These are phyloP conservation scores for Chymomyza procnemis DNA, from an alignment of 2,888 invertebrate species.

Conservation along the genomic window DNA sequence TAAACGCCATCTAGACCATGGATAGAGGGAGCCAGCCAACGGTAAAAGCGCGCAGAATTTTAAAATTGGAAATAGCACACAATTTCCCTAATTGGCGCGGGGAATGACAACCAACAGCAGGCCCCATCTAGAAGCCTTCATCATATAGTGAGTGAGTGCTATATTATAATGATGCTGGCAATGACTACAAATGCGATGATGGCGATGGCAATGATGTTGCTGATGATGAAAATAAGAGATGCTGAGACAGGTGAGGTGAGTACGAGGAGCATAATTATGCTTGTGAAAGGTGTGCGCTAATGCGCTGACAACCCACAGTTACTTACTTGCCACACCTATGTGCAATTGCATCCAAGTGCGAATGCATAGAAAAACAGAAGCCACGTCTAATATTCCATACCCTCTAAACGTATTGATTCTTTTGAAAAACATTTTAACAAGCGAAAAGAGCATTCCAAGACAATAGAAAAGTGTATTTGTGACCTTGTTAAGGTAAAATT, in stretches of 20 bases:
- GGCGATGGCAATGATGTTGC: slow-evolving; percentile 3
- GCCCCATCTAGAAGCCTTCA: neutral
- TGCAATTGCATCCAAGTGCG: slow-evolving; percentile 47
- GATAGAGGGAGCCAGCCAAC: slow-evolving; percentile 20
- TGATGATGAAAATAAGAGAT: slow-evolving; percentile 35
- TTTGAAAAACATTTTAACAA: neutral
- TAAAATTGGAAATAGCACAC: slow-evolving; percentile 77
- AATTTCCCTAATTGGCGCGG: slow-evolving; percentile 77
- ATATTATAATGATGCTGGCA: slow-evolving; percentile 51
- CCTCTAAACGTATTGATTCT: neutral
- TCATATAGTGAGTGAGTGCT: slow-evolving; percentile 42
- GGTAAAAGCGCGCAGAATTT: slow-evolving; percentile 59
- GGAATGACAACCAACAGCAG: slow-evolving; percentile 29
- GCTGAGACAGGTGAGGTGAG: slow-evolving; percentile 51
- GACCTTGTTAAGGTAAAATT: too few species aligned
- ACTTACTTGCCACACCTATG: slow-evolving; percentile 45
- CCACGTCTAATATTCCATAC: slow-evolving; percentile 5
- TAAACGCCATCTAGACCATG: slow-evolving; percentile 1
- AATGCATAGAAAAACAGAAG: slow-evolving; percentile 9
- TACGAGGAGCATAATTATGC: slow-evolving; percentile 59
- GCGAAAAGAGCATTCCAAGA: too few species aligned
- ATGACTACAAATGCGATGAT: slow-evolving; percentile 7
- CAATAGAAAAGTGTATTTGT: too few species aligned
- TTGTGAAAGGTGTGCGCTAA: slow-evolving; percentile 35
- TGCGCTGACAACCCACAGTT: slow-evolving; percentile 28